Conservation (phyloP, 2,113 vertebrate species). For the Forbesichthys papilliferus region DNA sequence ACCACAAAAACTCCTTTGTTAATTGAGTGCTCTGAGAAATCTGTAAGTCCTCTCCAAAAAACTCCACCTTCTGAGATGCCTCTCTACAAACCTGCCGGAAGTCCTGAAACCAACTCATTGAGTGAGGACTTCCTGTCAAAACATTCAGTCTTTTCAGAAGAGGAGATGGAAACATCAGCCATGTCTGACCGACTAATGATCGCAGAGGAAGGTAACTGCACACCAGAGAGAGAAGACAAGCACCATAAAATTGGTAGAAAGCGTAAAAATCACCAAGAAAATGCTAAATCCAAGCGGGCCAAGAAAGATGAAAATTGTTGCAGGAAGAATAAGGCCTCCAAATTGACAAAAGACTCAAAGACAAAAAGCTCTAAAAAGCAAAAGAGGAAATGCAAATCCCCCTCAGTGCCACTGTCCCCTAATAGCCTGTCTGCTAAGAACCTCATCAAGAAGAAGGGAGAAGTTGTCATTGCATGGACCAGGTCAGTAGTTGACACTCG, state of each 20-base stretch:
- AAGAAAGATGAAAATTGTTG: conserved; percentile 61
- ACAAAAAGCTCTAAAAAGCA: conserved; percentile 33
- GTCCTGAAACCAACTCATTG: not conserved
- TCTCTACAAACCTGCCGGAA: not conserved
- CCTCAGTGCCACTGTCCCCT: conserved; percentile 60
- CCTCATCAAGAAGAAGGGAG: conserved; percentile 91
- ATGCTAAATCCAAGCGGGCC: conserved; percentile 62
- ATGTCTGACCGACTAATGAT: conserved; percentile 13
- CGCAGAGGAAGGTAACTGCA: not conserved
- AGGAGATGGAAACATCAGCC: conserved; percentile 6
- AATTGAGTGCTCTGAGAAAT: not conserved
- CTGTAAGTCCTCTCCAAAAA: not conserved
- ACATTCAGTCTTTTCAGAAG: not conserved
- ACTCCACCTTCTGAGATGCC: not conserved
- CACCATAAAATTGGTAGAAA: conserved; percentile 41
- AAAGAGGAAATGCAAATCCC: conserved; percentile 1
- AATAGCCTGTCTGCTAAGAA: conserved; percentile 90
- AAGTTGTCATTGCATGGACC: conserved; percentile 91
- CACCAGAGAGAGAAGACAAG: not conserved
- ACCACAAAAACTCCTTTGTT: not conserved
- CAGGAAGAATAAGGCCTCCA: conserved; percentile 53
- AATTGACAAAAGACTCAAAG: conserved; percentile 40
- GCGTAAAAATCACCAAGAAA: conserved; percentile 55
- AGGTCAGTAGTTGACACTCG: conserved; percentile 78
- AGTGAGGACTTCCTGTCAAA: not conserved